Percentiles rank a stretch among this genome's conserved stretches.
These are phyloP conservation scores for Oophaga sylvatica DNA, from an alignment of 2,797 vertebrate species.

Conservation along the genomic window DNA sequence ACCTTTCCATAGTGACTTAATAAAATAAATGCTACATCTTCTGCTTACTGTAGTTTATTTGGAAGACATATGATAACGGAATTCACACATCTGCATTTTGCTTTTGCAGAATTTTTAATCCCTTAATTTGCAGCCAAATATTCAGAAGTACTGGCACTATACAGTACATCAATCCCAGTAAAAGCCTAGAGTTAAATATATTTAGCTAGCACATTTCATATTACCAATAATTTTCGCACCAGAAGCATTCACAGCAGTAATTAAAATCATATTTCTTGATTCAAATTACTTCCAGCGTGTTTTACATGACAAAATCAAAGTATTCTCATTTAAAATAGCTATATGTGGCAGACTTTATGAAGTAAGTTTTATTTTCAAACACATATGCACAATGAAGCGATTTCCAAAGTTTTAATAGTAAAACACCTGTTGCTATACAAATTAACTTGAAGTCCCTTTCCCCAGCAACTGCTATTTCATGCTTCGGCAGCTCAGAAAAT, in stretches of 20 bases:
- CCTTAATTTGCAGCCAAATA: not conserved
- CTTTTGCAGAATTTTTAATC: not conserved
- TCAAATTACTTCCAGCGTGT: constrained; percentile 46
- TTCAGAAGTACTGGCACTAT: not conserved
- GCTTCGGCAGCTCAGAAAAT: constrained; percentile 25
- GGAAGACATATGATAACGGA: not conserved
- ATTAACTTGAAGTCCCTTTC: constrained; percentile 32
- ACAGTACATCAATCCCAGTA: constrained; percentile 1
- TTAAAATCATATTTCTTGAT: constrained; percentile 45
- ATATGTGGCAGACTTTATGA: constrained; percentile 4
- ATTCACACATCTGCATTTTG: not conserved
- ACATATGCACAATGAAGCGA: constrained; percentile 15
- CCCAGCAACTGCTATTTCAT: constrained; percentile 44
- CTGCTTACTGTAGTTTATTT: not conserved
- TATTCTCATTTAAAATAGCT: constrained; percentile 21
- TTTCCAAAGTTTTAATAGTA: constrained; percentile 43
- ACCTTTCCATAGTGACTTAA: not conserved
- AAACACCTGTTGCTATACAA: constrained; percentile 51
- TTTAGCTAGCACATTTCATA: constrained; percentile 24
- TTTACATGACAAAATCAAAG: constrained; percentile 36
- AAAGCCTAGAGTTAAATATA: constrained; percentile 16
- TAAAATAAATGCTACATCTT: not conserved
- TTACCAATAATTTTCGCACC: constrained; percentile 38
- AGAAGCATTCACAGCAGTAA: constrained; percentile 33
- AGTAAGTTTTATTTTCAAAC: constrained; percentile 42